Evolutionary conservation across 2,113 vertebrate species (phyloP), one percentile per base, ranked within the genome.

Genomic region (Pseudopodoces humilis): DNA sequence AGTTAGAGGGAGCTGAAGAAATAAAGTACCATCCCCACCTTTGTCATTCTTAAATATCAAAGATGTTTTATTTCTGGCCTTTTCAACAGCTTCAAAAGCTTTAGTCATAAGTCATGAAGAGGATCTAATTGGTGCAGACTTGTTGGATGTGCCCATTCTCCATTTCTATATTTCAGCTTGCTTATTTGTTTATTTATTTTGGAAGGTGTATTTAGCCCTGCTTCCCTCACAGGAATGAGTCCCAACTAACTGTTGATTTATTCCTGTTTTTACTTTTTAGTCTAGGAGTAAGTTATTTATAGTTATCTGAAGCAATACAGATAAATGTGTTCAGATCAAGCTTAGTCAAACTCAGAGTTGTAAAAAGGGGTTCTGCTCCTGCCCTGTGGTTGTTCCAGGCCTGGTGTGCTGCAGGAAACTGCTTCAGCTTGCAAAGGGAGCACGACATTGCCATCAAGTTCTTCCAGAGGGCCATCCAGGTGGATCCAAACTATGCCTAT

Each of bases 381-480:
- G 52, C 23, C 10, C 5, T 84, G 35, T 62, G 96, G 50, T 83
- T 83, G 82, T 67, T 86, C 21, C 88, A 99, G 99, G 98, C 99
- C 41, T 99, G 99, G 99, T 99, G 99, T 95, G 99, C 99, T 56
- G 99, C 99, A 52, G 99, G 99, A 27, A 99, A 99, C 98, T 99
- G 99, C 92, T 99, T 99, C 98, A 99, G 99, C 97, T 98, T 99
- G 88, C 99, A 99, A 86, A 98, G 99, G 50, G 99, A 99, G 92
- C 99, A 99, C 25, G 99, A 99, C 97, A 99, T 99, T 46, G 99
- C 99, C 75, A 99, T 99, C 93, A 99, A 99, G 97, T 99, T 99
- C 97, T 99, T 99, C 98, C 99, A 99, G 97, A 98, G 99, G 93
- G 99, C 99, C 93, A 99, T 99, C 95, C 99, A 99, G 97, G 99